Base-by-base conservation (phyloP, 2,797 vertebrate species). In the Rhynchotus rufescens region DNA sequence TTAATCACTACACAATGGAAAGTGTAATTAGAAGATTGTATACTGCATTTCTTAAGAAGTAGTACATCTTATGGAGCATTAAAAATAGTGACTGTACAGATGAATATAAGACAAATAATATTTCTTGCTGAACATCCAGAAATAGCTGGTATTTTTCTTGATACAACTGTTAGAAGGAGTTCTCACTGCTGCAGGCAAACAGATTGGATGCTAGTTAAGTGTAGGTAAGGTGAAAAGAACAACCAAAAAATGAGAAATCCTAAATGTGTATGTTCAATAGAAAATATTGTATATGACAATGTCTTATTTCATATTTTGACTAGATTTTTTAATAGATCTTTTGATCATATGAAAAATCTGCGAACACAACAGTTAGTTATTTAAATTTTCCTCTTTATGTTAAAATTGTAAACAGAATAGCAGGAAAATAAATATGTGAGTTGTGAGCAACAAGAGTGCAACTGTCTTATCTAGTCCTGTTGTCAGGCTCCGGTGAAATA, bases 161-260 rank as follows among this genome's bases (percentile, higher is more conserved):
- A 59, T 65, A 20, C 8, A 3, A 30, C 11, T n/a, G 23, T 80
- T 21, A 30, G 56, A 93, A 19, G 44, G 15, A 62, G 2, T 8
- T 73, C 23, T 74, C 88, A 28, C 12, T 34, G 8, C 20, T 30
- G 22, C 14, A 26, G 67, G 8, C 5, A 83, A 36, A 61, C 2
- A 2, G 3, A 21, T 23, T 71, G 6, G 6, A 64, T 67, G 17
- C 22, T 13, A 60, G 6, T 9, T 28, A 34, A 3, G 4, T 25
- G 15, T 12, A 57, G 15, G 10, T 64, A 16, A 61, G 8, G 11
- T 68, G 6, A 40, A 78, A 66, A 51, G 3, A 28, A 62, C 2
- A 30, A 16, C 1, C 42, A 1, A 67, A 79, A 34, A 12, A 2
- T 0, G 1, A 61, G 60, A 78, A 54, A 30, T 12, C 2, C 3